phyloP scores from a whole-genome alignment of 2,797 vertebrate genomes.

The Silurus lanzhouensis region DNA sequence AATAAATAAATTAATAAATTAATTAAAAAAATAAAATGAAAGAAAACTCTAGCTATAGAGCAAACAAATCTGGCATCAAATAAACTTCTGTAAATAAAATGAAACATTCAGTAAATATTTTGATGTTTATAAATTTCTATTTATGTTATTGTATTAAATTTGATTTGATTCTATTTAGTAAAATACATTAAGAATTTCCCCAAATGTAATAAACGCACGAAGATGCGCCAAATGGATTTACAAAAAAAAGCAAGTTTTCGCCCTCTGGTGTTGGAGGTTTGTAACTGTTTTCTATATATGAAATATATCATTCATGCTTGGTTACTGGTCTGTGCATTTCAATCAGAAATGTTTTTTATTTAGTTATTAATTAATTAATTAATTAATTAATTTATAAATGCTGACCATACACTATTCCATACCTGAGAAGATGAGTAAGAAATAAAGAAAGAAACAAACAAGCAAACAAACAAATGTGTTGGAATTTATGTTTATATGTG shows the following conservation, averaged over 20 bases:
- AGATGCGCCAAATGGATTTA: too few species aligned
- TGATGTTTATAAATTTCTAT: too few species aligned
- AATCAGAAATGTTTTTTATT: too few species aligned
- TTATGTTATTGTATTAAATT: not conserved
- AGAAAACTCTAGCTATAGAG: not conserved
- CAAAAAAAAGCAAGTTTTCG: not conserved
- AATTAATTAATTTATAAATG: not conserved
- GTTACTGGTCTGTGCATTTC: not conserved
- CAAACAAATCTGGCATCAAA: not conserved
- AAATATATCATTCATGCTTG: not conserved
- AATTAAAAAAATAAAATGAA: too few species aligned
- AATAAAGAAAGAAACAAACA: too few species aligned
- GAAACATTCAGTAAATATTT: not conserved
- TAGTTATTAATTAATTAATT: too few species aligned
- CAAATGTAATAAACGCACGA: not conserved
- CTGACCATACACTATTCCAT: not conserved
- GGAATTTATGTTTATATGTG: not conserved
- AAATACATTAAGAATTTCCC: not conserved
- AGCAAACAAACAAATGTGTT: not conserved
- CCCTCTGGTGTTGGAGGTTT: slow-evolving; percentile 42
- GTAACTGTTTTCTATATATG: not conserved
- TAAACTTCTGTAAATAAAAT: not conserved
- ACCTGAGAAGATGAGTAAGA: too few species aligned
- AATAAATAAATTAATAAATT: too few species aligned
- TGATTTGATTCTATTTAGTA: not conserved